These are phyloP conservation scores for Radopholus similis DNA, from an alignment of 1,140 invertebrate species.

Conservation along the genomic window DNA sequence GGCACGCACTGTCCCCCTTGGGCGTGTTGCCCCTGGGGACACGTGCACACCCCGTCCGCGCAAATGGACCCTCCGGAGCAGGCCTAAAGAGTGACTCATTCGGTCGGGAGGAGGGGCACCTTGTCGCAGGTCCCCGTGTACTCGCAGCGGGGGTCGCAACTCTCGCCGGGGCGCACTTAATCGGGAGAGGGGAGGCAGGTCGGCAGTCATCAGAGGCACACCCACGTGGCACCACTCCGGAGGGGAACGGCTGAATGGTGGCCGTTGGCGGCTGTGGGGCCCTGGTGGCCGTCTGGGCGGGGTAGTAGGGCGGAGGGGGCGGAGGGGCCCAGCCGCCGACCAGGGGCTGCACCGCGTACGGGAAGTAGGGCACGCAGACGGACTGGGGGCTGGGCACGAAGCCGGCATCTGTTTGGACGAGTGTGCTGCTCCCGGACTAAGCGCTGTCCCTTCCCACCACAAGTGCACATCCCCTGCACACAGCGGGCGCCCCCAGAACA, in stretches of 20 bases:
- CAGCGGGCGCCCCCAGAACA: constrained; percentile 32
- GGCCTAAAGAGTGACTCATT: not conserved
- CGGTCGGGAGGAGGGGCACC: not conserved
- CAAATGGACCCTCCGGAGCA: constrained; percentile 35
- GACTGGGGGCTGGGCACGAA: not conserved
- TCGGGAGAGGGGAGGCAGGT: too few relatives aligned
- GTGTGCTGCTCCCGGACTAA: not conserved
- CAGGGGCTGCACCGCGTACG: not conserved
- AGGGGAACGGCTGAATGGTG: constrained; percentile 18
- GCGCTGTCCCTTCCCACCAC: constrained; percentile 2
- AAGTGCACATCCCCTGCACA: constrained; percentile 41
- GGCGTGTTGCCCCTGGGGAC: constrained; percentile 37
- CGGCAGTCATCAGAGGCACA: too few relatives aligned
- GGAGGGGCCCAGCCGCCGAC: not conserved
- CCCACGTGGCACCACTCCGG: constrained; percentile 17
- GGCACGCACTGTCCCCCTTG: constrained; percentile 40
- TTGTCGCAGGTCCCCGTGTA: constrained; percentile 31
- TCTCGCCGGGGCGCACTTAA: constrained; percentile 36
- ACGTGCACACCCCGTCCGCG: constrained; percentile 44
- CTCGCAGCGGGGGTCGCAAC: constrained; percentile 41
- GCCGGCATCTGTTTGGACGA: not conserved
- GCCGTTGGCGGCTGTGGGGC: constrained; percentile 2
- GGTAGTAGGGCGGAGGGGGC: not conserved
- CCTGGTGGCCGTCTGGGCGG: not conserved
- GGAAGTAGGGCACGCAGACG: constrained; percentile 9